These are phyloP conservation scores for Aphaenogaster floridana DNA, from an alignment of 1,140 invertebrate species.

Conservation along the genomic window DNA sequence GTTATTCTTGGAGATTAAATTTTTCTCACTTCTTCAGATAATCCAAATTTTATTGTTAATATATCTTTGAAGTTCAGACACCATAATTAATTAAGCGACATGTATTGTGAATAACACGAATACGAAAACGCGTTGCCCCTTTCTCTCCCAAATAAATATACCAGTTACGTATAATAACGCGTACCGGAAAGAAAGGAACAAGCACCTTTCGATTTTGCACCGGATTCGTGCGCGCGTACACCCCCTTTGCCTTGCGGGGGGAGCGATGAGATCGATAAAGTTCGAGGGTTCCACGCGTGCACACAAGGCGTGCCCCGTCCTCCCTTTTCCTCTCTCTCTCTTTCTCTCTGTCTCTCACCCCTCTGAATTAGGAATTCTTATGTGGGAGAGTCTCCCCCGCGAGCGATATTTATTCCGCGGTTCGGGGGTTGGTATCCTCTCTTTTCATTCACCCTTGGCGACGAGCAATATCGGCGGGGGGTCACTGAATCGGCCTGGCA, in stretches of 20 bases:
- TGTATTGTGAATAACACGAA: background rate
- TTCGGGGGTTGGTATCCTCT: constrained; percentile 68
- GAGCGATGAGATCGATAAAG: constrained; percentile 67
- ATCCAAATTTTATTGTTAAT: background rate
- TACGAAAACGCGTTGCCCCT: too few relatives aligned
- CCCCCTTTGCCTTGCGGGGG: background rate
- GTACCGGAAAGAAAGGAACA: background rate
- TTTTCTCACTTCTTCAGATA: background rate
- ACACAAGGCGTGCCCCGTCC: constrained; percentile 18
- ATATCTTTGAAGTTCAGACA: background rate
- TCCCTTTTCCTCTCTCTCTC: constrained; percentile 10
- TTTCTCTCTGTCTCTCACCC: background rate
- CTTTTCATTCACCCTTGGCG: constrained; percentile 62
- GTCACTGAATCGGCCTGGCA: constrained; percentile 73
- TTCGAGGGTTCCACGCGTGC: constrained; percentile 68
- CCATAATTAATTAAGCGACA: background rate
- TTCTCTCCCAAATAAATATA: background rate
- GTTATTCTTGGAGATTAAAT: background rate
- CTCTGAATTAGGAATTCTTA: constrained; percentile 77
- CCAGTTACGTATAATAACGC: background rate
- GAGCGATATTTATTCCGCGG: constrained; percentile 74
- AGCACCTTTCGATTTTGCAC: constrained; percentile 18
- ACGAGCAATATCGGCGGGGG: constrained; percentile 69
- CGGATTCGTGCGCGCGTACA: constrained; percentile 1
- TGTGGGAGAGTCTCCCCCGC: constrained; percentile 48